These are phyloP conservation scores for Drosophila kanapiae DNA, from an alignment of 1,140 invertebrate species.

Conservation along the genomic window DNA sequence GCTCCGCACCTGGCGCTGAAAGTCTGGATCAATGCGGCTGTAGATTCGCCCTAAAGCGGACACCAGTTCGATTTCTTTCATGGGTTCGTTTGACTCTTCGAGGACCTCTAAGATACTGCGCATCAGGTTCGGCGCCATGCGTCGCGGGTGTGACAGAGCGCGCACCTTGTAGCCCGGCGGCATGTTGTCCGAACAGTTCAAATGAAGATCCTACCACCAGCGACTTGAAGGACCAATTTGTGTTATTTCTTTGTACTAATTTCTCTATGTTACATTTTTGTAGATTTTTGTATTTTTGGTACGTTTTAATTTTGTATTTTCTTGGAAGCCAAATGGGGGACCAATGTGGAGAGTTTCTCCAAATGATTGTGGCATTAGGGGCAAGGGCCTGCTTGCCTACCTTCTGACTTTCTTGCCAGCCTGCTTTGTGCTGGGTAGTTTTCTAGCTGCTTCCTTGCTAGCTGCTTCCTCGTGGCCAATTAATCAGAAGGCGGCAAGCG, in stretches of 20 bases:
- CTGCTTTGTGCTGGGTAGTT: neutral
- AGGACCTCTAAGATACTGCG: slow-evolving; percentile 41
- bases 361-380: neutral
- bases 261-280: neutral
- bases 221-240: neutral
- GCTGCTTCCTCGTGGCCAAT: slow-evolving; percentile 64
- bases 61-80: slow-evolving; percentile 43
- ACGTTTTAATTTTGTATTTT: neutral
- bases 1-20: slow-evolving; percentile 48
- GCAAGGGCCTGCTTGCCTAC: slow-evolving; percentile 3
- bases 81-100: slow-evolving; percentile 29
- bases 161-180: slow-evolving; percentile 28
- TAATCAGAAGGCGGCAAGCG: slow-evolving; percentile 50
- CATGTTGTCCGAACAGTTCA: slow-evolving; percentile 14
- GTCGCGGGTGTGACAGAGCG: slow-evolving; percentile 20
- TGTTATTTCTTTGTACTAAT: neutral
- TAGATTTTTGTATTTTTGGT: neutral
- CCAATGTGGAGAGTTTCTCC: neutral
- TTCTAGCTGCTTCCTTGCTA: no score
- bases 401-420: neutral
- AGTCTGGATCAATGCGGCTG: slow-evolving; percentile 49
- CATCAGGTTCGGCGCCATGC: slow-evolving; percentile 35
- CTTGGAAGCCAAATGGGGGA: neutral
- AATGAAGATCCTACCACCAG: neutral
- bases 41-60: slow-evolving; percentile 1